Evolutionary conservation across 2,113 vertebrate genomes (phyloP).

Genomic region (Epinephelus moara): DNA sequence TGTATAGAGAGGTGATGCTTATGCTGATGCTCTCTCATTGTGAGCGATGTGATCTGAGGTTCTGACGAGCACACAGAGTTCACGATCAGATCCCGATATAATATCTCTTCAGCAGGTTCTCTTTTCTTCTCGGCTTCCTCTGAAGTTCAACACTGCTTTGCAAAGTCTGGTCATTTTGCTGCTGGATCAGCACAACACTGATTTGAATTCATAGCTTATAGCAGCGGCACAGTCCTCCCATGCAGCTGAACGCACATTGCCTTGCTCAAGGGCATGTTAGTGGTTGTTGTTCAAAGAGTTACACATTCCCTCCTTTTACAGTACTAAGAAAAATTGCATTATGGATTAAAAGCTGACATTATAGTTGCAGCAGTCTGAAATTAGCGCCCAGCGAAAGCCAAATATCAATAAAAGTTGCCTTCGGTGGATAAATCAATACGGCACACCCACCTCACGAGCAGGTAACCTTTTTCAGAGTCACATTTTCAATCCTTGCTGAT

Average conservation of each 20-base stretch:
- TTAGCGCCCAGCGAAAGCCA: conserved; percentile 15
- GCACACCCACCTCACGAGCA: not conserved
- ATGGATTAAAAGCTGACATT: conserved; percentile 32
- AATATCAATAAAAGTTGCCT: conserved; percentile 45
- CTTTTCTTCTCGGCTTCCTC: conserved; percentile 16
- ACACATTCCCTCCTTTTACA: conserved; percentile 26
- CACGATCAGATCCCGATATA: conserved; percentile 21
- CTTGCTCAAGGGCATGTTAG: conserved; percentile 17
- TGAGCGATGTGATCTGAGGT: conserved; percentile 31
- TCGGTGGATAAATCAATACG: conserved; percentile 39
- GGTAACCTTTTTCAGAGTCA: conserved; percentile 50
- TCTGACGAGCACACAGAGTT: conserved; percentile 13
- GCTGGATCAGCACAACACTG: conserved; percentile 42
- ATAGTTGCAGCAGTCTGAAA: not conserved
- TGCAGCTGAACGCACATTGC: not conserved
- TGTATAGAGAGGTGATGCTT: conserved; percentile 14
- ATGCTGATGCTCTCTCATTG: conserved; percentile 22
- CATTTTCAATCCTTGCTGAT: conserved; percentile 11
- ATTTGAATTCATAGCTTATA: conserved; percentile 37
- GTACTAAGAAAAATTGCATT: conserved; percentile 1
- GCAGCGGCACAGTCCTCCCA: not conserved
- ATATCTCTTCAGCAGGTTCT: conserved; percentile 12
- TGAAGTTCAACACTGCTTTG: conserved; percentile 16
- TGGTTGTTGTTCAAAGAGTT: not conserved
- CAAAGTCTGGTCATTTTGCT: conserved; percentile 30